Percentiles rank a stretch among this genome's conserved stretches.
phyloP scores from a whole-genome alignment of 2,113 vertebrate species.

The Eubucco bourcierii region DNA sequence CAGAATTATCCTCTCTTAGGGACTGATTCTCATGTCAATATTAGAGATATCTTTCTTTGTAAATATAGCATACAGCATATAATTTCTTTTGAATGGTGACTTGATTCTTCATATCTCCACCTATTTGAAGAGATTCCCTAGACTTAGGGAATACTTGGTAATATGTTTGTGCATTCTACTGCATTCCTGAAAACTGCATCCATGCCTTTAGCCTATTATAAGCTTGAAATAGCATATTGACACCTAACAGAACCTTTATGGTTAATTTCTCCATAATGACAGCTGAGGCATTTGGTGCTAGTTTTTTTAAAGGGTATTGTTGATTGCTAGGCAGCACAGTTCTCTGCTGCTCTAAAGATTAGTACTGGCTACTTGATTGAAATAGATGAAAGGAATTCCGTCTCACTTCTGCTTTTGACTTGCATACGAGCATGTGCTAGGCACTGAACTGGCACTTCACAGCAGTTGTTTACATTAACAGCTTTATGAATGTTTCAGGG shows the following conservation, averaged over 20 bases:
- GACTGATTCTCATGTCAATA: background rate
- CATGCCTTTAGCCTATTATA: background rate
- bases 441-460: background rate
- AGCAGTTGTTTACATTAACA: background rate
- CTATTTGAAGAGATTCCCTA: background rate
- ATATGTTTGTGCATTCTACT: background rate
- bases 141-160: background rate
- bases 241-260: background rate
- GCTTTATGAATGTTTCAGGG: background rate
- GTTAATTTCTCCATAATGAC: background rate
- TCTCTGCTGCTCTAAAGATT: background rate
- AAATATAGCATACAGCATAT: background rate
- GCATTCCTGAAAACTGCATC: background rate
- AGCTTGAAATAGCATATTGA: background rate
- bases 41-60: background rate
- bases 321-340: background rate
- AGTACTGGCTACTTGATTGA: background rate
- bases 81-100: background rate
- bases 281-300: background rate
- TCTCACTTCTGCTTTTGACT: background rate
- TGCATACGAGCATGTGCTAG: background rate
- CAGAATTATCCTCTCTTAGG: background rate
- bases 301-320: background rate
- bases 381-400: background rate
- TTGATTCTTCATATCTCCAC: background rate